Percentiles rank a stretch among this genome's conserved stretches.
Conservation (phyloP, 2,888 invertebrate genomes). For the Leistus spinibarbis region DNA sequence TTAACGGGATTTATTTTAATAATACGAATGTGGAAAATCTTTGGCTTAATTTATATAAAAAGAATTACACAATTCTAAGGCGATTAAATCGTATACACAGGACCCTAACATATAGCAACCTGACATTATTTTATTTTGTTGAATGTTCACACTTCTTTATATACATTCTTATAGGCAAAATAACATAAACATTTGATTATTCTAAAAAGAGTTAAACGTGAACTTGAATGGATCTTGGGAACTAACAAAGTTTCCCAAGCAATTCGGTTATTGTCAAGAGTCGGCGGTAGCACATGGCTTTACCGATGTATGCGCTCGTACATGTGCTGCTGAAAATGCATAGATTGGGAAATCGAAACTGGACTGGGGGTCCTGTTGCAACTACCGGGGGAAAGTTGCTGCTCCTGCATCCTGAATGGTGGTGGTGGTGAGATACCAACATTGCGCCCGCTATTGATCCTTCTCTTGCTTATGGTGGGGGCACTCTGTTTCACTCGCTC, state of each 20-base stretch:
- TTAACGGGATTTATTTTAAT: too few species aligned
- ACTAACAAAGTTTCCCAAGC: neutral
- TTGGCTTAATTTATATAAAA: too few species aligned
- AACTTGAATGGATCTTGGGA: neutral
- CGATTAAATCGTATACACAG: too few species aligned
- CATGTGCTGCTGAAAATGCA: neutral
- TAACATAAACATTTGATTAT: too few species aligned
- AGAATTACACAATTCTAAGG: too few species aligned
- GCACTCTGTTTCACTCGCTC: neutral
- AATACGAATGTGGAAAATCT: too few species aligned
- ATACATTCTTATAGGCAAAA: too few species aligned
- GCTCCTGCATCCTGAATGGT: neutral
- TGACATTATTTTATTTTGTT: too few species aligned
- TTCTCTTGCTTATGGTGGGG: neutral
- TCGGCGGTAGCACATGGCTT: neutral
- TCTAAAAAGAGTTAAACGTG: too few species aligned
- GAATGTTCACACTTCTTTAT: too few species aligned
- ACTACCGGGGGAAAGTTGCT: neutral
- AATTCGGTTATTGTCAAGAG: neutral
- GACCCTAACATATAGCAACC: too few species aligned
- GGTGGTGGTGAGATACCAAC: neutral
- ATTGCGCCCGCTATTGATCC: constrained; percentile 2
- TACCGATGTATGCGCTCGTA: neutral
- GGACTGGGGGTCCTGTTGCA: neutral
- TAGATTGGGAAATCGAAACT: neutral